These are phyloP conservation scores for Lamellibrachia columna DNA, from an alignment of 2,888 invertebrate genomes.

Conservation along the genomic window DNA sequence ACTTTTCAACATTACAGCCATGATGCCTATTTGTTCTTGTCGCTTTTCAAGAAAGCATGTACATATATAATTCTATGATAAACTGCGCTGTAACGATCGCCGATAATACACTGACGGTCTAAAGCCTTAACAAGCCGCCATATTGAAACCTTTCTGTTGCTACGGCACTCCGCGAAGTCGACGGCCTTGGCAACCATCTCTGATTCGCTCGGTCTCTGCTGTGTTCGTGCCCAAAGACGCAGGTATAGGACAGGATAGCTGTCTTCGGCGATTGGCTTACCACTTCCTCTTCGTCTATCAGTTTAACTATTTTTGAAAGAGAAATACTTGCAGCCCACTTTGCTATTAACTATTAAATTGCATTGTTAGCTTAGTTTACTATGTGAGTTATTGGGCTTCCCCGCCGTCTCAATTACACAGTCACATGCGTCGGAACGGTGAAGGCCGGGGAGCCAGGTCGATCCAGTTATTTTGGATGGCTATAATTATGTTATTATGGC, in stretches of 20 bases:
- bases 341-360: too few relatives aligned
- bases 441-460: too few relatives aligned
- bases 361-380: too few relatives aligned
- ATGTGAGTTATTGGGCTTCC: too few relatives aligned
- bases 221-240: not conserved
- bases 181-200: not conserved
- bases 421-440: too few relatives aligned
- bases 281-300: too few relatives aligned
- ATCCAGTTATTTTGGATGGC: too few relatives aligned
- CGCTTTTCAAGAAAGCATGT: not conserved
- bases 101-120: not conserved
- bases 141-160: conserved; percentile 17
- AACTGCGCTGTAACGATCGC: not conserved
- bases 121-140: conserved; percentile 23
- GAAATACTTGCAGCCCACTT: too few relatives aligned
- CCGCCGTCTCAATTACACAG: too few relatives aligned
- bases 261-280: not conserved
- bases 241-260: not conserved
- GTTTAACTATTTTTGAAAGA: too few relatives aligned
- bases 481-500: too few relatives aligned
- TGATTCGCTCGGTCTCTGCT: too few relatives aligned
- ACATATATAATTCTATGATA: not conserved
- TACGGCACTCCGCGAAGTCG: conserved; percentile 18
- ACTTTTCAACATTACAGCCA: conserved; percentile 52
- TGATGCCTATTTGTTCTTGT: conserved; percentile 33